Evolutionary conservation across 1,140 invertebrate species (phyloP).

Genomic region (Heterodera schachtii): DNA sequence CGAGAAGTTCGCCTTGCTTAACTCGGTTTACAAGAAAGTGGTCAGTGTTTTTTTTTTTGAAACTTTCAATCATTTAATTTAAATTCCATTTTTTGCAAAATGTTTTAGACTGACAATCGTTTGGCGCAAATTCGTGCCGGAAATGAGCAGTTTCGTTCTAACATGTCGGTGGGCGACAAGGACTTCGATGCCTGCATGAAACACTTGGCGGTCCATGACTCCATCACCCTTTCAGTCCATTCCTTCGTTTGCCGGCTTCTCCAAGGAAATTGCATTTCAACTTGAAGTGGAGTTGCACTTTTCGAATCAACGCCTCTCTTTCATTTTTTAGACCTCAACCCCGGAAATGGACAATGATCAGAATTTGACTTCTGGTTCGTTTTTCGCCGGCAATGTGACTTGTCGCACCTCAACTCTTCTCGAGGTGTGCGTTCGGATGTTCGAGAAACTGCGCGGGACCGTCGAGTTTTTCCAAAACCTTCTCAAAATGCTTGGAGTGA

Average conservation of each 20-base stretch:
- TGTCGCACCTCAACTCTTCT: conserved; percentile 7
- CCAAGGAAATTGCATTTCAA: neutral
- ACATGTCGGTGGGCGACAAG: conserved; percentile 13
- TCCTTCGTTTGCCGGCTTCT: conserved; percentile 6
- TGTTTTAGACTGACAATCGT: conserved; percentile 21
- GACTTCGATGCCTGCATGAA: conserved; percentile 29
- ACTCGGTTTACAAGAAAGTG: conserved; percentile 1
- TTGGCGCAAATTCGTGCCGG: conserved; percentile 5
- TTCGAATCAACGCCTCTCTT: neutral
- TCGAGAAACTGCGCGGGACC: conserved; percentile 20
- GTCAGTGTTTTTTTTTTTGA: neutral
- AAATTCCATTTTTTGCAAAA: neutral
- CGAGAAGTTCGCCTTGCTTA: conserved; percentile 14
- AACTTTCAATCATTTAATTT: too few relatives aligned
- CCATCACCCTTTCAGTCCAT: conserved; percentile 14
- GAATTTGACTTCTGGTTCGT: conserved; percentile 10
- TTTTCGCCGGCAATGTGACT: conserved; percentile 1
- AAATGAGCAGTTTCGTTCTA: conserved; percentile 19
- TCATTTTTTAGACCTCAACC: neutral
- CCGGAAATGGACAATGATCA: neutral
- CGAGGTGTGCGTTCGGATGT: conserved; percentile 23
- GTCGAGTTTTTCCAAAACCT: conserved; percentile 22
- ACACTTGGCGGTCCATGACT: conserved; percentile 18
- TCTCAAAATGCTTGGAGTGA: conserved; percentile 12
- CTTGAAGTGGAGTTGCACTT: neutral